phyloP scores from a whole-genome alignment of 2,113 vertebrate species.

The Edolisoma coerulescens region DNA sequence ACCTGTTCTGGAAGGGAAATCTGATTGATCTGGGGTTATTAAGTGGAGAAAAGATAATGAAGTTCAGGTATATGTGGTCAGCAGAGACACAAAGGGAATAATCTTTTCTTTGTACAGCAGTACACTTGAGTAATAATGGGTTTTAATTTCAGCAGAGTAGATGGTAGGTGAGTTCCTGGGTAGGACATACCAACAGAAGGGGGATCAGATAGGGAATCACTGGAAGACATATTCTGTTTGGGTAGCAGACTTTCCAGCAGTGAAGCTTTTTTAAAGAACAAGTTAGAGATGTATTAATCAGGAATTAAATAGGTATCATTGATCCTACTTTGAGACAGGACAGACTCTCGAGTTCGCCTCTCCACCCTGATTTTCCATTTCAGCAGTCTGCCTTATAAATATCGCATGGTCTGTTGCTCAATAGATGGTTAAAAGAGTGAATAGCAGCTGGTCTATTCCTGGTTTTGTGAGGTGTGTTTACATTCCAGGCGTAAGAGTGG shows the following conservation, averaged over 20 bases:
- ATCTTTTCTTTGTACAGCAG: background rate
- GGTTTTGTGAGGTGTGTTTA: slow-evolving; percentile 50
- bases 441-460: slow-evolving; percentile 47
- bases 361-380: slow-evolving; percentile 42
- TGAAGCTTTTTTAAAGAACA: background rate
- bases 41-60: background rate
- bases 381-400: slow-evolving; percentile 20
- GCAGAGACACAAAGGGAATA: background rate
- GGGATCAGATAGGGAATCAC: background rate
- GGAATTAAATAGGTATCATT: background rate
- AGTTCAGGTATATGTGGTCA: background rate
- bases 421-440: slow-evolving; percentile 13
- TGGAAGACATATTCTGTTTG: background rate
- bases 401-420: slow-evolving; percentile 21
- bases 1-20: background rate
- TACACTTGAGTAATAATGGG: background rate
- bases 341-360: background rate
- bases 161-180: background rate
- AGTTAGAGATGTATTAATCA: slow-evolving; percentile 17
- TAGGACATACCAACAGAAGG: background rate
- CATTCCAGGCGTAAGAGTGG: slow-evolving; percentile 31
- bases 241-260: background rate
- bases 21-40: background rate
- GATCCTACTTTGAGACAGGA: background rate
- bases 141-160: background rate